Evolutionary conservation across 1,140 invertebrate genomes (phyloP).

Genomic region (Stegodyphus mimosarum): DNA sequence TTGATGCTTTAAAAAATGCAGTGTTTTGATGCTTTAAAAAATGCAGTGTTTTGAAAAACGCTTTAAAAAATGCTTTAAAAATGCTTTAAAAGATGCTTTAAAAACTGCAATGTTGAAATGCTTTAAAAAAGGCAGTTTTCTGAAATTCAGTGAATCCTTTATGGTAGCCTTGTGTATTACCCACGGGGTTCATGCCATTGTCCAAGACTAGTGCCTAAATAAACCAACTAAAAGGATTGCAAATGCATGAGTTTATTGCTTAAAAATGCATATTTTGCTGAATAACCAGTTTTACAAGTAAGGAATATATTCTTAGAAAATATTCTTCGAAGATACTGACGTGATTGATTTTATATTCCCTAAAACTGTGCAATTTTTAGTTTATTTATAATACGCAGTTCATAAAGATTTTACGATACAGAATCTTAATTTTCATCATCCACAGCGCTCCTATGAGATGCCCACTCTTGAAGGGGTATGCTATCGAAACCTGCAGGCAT

Average conservation of each 20-base stretch:
- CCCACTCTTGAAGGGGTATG: conserved; percentile 28
- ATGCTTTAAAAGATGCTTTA: no score
- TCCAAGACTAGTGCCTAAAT: no score
- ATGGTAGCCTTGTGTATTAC: no score
- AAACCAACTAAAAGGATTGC: no score
- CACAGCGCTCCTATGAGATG: conserved; percentile 36
- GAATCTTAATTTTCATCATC: background rate
- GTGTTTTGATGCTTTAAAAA: no score
- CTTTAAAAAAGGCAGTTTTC: no score
- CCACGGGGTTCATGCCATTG: no score
- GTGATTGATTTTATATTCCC: background rate
- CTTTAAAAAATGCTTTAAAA: no score
- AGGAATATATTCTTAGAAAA: background rate
- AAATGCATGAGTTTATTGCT: background rate
- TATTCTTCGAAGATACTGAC: background rate
- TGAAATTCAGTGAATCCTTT: no score
- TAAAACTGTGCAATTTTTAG: background rate
- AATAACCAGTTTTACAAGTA: background rate
- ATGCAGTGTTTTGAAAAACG: no score
- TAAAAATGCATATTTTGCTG: background rate
- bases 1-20: no score
- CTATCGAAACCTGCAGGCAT: conserved; percentile 33
- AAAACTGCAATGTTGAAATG: no score
- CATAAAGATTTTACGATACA: background rate
- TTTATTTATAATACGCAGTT: background rate